These are phyloP conservation scores for Beris morrisii DNA, from an alignment of 2,888 invertebrate genomes.

Conservation along the genomic window DNA sequence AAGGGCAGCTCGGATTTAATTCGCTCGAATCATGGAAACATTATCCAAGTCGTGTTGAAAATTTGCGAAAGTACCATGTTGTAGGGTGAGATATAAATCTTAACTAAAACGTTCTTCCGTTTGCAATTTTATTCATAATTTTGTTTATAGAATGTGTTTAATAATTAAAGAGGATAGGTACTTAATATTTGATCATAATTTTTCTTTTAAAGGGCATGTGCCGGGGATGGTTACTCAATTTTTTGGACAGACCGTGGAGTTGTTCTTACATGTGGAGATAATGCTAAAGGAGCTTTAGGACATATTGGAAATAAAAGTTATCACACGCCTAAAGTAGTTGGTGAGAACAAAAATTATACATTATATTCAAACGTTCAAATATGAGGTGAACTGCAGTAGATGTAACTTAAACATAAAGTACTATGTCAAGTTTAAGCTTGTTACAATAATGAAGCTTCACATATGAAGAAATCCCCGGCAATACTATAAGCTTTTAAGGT, in stretches of 20 bases:
- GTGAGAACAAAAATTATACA: conserved; percentile 43
- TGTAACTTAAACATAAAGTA: no score
- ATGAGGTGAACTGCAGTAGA: no score
- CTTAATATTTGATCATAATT: neutral
- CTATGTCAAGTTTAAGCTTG: no score
- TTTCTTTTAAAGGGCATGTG: conserved; percentile 58
- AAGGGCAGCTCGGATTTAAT: conserved; percentile 67
- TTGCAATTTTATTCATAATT: no score
- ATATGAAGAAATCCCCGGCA: no score
- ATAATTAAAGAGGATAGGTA: no score
- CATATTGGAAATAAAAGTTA: conserved; percentile 63
- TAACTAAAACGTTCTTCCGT: no score
- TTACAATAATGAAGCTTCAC: no score
- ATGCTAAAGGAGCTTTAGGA: conserved; percentile 65
- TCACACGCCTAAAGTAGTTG: conserved; percentile 62
- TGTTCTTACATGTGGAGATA: conserved; percentile 70
- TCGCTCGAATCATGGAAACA: conserved; percentile 58
- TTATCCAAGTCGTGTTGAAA: conserved; percentile 63
- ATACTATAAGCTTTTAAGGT: no score
- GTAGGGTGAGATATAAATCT: conserved; percentile 51
- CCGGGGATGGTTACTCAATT: conserved; percentile 68
- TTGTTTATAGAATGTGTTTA: no score
- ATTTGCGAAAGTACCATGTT: conserved; percentile 64
- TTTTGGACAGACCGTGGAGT: conserved; percentile 69
- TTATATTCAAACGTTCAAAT: neutral